Base-by-base conservation (phyloP, 2,888 invertebrate genomes). In the Agrotis clavis region DNA sequence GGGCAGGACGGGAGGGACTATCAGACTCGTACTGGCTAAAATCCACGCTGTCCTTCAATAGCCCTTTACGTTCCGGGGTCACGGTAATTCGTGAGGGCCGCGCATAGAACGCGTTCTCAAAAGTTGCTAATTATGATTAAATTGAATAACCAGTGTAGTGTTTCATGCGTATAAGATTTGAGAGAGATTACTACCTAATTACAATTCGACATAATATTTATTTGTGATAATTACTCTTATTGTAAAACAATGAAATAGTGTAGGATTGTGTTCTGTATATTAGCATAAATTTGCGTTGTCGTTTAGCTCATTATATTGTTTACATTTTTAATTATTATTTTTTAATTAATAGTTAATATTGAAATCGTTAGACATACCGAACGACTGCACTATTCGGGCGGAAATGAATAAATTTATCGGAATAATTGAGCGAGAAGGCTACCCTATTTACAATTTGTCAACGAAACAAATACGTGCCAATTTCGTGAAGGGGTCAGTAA, bases 211-310 rank as follows among this genome's bases (percentile, higher is more conserved):
- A 72, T 45, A 64, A 53, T n/a, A 59, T 53, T 59, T 4, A 13
- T 73, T 73, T 56, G 60, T 73, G 74, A 71, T 76, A 60, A 25
- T 13, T 35, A 45, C 6, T 53, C 19, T 51, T 48, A 53, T 53
- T 80, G 66, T 80, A 45, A 77, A 81, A 64, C 56, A 74, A 63
- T 80, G 57, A 74, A 80, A 35, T 59, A 57, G 21, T 25, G 16
- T 51, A 50, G 13, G 30, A 25, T 50, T 50, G 48, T 50, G 13
- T 81, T 67, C 11, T 76, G 45, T 78, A 51, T 66, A 47, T 66
- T 76, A 66, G 59, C n/a, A 51, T 54, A 41, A 47, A 61, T 60
- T 77, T 41, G 7, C 11, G 54, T 57, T 25, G 21, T 65, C 41
- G 35, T 19, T 45, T 63, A 30, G 61, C 18, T 51, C 25, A 56